These are phyloP conservation scores for Globicephala melas DNA, from an alignment of 2,113 vertebrate species.

Conservation along the genomic window DNA sequence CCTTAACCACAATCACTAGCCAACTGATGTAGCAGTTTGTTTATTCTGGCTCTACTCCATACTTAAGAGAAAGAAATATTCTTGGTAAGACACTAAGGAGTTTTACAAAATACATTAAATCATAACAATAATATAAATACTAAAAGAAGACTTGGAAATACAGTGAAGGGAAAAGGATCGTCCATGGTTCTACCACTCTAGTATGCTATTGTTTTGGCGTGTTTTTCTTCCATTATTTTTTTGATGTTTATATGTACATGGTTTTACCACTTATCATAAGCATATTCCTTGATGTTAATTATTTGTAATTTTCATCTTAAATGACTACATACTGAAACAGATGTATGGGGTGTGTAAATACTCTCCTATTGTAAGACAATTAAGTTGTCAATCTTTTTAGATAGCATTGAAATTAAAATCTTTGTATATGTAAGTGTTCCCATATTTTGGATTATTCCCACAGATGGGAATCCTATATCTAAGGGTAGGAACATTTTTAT, in stretches of 20 bases:
- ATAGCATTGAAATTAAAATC: not conserved
- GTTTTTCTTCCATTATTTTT: not conserved
- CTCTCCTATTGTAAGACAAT: not conserved
- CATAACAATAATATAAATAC: not conserved
- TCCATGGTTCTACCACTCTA: not conserved
- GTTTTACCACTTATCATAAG: not conserved
- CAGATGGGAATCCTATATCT: not conserved
- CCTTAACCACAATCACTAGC: not conserved
- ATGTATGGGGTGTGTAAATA: not conserved
- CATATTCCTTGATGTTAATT: slow-evolving; percentile 14
- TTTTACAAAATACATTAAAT: slow-evolving; percentile 15
- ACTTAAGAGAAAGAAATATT: not conserved
- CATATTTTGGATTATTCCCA: not conserved
- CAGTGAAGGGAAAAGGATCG: not conserved
- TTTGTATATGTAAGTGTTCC: not conserved
- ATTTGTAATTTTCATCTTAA: not conserved
- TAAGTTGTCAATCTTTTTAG: not conserved
- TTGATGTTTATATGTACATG: not conserved
- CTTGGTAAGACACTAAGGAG: not conserved
- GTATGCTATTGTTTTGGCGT: not conserved
- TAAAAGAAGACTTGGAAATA: not conserved
- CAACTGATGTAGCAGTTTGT: not conserved
- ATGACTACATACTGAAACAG: not conserved
- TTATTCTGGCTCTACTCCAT: not conserved
- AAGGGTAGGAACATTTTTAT: not conserved